A percentile compares a stretch with the other conserved stretches of the same genome.
Evolutionary conservation across 2,888 invertebrate species (phyloP).

Genomic region (Drosophila barbarae): DNA sequence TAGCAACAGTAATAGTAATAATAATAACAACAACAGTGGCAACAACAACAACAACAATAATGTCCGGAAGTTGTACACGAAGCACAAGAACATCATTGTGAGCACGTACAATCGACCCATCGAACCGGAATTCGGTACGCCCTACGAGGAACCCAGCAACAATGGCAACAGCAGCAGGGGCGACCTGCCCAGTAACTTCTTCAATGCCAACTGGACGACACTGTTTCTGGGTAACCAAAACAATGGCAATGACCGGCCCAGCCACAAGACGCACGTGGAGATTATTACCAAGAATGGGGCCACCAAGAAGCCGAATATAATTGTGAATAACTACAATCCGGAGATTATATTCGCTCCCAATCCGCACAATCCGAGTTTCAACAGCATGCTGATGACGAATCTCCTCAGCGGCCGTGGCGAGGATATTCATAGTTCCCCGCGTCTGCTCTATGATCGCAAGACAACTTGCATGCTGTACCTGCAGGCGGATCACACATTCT

Average conservation of each 20-base stretch:
- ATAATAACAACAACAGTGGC: slow-evolving; percentile 39
- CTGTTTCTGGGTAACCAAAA: slow-evolving; percentile 59
- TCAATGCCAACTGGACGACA: slow-evolving; percentile 77
- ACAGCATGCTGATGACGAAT: slow-evolving; percentile 78
- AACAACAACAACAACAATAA: slow-evolving; percentile 54
- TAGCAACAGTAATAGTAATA: slow-evolving; percentile 54
- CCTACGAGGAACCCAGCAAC: slow-evolving; percentile 61
- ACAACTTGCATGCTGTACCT: slow-evolving; percentile 97
- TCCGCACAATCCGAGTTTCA: slow-evolving; percentile 76
- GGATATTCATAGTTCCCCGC: slow-evolving; percentile 71
- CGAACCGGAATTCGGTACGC: slow-evolving; percentile 68
- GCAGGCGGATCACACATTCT: slow-evolving; percentile 98
- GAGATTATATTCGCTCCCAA: slow-evolving; percentile 78
- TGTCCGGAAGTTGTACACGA: slow-evolving; percentile 77
- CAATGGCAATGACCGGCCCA: slow-evolving; percentile 80
- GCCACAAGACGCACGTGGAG: slow-evolving; percentile 85
- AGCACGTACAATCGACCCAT: slow-evolving; percentile 75
- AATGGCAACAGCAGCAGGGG: slow-evolving; percentile 50
- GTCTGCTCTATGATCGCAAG: slow-evolving; percentile 85
- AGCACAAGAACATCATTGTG: slow-evolving; percentile 79
- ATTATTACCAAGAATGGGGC: slow-evolving; percentile 85
- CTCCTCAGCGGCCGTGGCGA: slow-evolving; percentile 72
- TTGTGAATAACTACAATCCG: slow-evolving; percentile 82
- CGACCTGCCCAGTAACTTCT: slow-evolving; percentile 74
- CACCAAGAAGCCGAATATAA: slow-evolving; percentile 83